These are phyloP conservation scores for Cepphus grylle DNA, from an alignment of 2,113 vertebrate species.

Conservation along the genomic window DNA sequence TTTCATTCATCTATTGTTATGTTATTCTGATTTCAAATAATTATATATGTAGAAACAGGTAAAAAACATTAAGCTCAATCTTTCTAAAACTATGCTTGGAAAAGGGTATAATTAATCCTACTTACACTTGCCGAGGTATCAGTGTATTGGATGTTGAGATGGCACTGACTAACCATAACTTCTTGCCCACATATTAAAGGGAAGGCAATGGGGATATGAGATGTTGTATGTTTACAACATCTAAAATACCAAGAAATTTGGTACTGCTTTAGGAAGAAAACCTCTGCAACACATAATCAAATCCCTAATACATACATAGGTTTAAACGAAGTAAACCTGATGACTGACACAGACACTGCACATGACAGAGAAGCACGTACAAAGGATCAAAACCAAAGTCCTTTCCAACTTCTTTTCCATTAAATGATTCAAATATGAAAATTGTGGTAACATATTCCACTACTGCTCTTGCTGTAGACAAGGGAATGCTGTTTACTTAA, in stretches of 20 bases:
- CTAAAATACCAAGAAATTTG: background rate
- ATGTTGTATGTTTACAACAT: background rate
- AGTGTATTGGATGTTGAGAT: background rate
- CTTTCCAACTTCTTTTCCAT: background rate
- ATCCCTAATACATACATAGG: accelerated
- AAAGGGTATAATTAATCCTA: background rate
- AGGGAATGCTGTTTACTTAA: background rate
- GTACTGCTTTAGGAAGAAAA: background rate
- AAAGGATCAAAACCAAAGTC: background rate
- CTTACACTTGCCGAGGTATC: background rate
- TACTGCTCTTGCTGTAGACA: background rate
- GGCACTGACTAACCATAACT: background rate
- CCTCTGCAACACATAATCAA: background rate
- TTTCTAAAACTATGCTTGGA: background rate
- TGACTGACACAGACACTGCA: background rate
- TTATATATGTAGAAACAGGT: background rate
- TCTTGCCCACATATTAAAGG: background rate
- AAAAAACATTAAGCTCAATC: background rate
- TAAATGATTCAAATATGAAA: background rate
- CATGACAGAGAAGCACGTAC: background rate
- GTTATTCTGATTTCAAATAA: background rate
- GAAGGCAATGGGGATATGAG: background rate
- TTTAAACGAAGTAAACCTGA: background rate
- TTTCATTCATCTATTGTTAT: background rate
- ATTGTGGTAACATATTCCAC: background rate